These are phyloP conservation scores for Laticauda laticaudata DNA, from an alignment of 2,113 vertebrate genomes.

Conservation along the genomic window DNA sequence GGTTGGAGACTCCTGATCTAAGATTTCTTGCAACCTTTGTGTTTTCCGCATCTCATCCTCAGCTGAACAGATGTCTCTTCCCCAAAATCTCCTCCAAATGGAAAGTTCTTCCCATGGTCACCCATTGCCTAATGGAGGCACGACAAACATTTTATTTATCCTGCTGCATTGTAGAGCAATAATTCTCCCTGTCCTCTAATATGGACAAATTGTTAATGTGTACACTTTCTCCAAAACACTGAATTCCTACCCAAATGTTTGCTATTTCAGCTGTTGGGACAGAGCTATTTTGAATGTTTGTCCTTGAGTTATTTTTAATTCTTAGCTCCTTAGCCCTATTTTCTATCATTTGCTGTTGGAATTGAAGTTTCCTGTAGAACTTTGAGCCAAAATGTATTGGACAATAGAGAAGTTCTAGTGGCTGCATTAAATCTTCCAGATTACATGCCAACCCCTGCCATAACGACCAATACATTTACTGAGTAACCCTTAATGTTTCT, in stretches of 20 bases:
- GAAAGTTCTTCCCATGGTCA: no score
- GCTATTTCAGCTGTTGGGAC: not conserved
- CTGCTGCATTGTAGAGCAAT: not conserved
- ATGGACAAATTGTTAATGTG: not conserved
- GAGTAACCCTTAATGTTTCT: not conserved
- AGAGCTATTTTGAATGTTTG: not conserved
- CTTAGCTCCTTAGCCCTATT: not conserved
- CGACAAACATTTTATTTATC: not conserved
- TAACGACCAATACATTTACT: not conserved
- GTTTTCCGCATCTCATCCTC: not conserved
- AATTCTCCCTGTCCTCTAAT: not conserved
- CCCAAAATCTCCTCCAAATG: not conserved
- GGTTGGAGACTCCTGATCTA: no score
- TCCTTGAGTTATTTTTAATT: not conserved
- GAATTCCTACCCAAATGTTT: not conserved
- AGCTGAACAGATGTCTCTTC: not conserved
- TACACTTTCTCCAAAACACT: not conserved
- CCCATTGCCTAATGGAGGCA: no score
- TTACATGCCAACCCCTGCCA: not conserved
- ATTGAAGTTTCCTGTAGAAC: not conserved
- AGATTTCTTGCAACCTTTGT: not conserved
- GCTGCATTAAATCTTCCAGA: not conserved
- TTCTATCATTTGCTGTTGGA: not conserved
- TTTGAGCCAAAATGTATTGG: not conserved
- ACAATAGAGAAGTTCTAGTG: not conserved